A percentile compares a stretch with the other conserved stretches of the same genome.
Conservation (phyloP, 2,888 invertebrate genomes). For the Busseola fusca region DNA sequence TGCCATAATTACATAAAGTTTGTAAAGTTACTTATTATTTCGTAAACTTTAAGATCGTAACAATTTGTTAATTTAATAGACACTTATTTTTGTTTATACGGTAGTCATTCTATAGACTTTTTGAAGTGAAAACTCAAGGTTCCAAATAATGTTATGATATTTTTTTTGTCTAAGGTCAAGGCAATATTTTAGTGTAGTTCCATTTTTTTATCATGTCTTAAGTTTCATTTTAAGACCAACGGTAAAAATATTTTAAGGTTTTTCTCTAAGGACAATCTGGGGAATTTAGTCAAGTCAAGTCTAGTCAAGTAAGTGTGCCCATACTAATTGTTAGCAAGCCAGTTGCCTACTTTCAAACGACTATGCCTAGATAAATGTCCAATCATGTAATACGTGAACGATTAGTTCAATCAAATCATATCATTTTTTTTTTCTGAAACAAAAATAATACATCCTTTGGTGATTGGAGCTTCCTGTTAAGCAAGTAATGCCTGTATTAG, state of each 20-base stretch:
- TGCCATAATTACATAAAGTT: conserved; percentile 16
- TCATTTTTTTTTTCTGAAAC: no score
- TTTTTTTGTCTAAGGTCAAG: not conserved
- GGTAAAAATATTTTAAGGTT: conserved; percentile 8
- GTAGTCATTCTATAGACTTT: not conserved
- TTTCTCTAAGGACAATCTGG: not conserved
- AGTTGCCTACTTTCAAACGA: conserved; percentile 1
- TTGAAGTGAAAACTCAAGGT: not conserved
- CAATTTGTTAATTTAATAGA: conserved; percentile 2
- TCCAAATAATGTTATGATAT: not conserved
- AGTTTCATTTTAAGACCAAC: not conserved
- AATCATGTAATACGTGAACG: conserved; percentile 4
- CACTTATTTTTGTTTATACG: not conserved
- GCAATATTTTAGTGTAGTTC: conserved; percentile 5
- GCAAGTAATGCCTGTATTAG: no score
- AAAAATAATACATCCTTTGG: no score
- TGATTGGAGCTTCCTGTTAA: no score
- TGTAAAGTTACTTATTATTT: conserved; percentile 16
- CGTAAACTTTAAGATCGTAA: conserved; percentile 5
- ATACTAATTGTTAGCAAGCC: no score
- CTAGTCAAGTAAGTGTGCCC: no score
- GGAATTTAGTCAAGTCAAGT: not conserved
- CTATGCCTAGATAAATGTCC: not conserved
- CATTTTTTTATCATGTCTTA: not conserved
- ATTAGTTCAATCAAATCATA: no score